Conservation (phyloP, 2,113 vertebrate species). For the Muntiacus muntjak region DNA sequence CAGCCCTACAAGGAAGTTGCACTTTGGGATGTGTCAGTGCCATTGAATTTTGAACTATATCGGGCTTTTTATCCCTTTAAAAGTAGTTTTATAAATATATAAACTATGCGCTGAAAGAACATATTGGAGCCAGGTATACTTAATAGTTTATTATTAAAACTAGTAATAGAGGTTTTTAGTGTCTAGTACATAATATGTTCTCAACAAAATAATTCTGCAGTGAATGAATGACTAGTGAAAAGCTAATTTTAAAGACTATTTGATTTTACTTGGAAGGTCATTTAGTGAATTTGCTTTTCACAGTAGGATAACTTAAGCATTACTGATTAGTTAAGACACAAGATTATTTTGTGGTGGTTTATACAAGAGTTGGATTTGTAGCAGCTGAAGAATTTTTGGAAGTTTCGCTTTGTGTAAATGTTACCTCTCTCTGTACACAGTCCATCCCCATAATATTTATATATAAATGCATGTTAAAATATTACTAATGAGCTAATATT, state of each 20-base stretch:
- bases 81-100: background rate
- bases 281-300: background rate
- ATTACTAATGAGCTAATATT: background rate
- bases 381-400: slow-evolving; percentile 26
- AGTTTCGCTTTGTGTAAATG: background rate
- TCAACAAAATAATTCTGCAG: background rate
- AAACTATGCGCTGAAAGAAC: background rate
- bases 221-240: slow-evolving; percentile 20
- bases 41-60: background rate
- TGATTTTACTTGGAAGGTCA: slow-evolving; percentile 15
- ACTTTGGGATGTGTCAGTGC: background rate
- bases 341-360: background rate
- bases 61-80: background rate
- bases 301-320: background rate
- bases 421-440: background rate
- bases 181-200: background rate
- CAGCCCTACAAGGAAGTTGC: background rate
- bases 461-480: background rate
- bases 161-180: background rate
- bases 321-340: background rate
- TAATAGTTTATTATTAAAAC: slow-evolving; percentile 5
- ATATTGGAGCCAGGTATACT: background rate
- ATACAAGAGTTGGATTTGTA: slow-evolving; percentile 2
- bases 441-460: background rate
- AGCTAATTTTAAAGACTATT: background rate